Evolutionary conservation across 2,113 vertebrate species (phyloP).

Genomic region (Patagioenas fasciata): DNA sequence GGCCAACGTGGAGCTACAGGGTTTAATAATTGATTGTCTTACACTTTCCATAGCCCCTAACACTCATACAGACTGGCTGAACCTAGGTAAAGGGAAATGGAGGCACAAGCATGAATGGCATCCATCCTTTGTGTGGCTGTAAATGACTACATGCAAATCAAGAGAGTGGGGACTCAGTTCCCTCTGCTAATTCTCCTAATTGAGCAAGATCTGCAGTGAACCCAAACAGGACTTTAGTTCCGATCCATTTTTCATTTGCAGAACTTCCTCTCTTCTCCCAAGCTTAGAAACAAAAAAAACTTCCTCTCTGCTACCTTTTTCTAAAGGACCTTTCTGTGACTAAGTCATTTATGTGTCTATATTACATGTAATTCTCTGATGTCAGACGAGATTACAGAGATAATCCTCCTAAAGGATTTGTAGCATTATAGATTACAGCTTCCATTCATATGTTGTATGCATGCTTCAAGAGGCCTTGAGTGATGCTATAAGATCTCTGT

Average conservation of each 20-base stretch:
- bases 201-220: background rate
- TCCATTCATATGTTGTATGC: background rate
- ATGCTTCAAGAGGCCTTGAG: constrained; percentile 34
- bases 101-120: background rate
- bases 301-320: background rate
- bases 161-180: background rate
- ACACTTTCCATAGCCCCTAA: background rate
- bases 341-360: constrained; percentile 53
- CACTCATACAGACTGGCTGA: background rate
- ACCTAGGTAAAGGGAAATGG: background rate
- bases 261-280: background rate
- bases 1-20: background rate
- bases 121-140: background rate
- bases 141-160: background rate
- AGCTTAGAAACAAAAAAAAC: background rate
- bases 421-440: constrained; percentile 26
- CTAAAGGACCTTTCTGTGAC: background rate
- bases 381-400: constrained; percentile 48
- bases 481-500: constrained; percentile 16
- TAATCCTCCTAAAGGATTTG: constrained; percentile 65
- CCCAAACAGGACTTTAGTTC: background rate
- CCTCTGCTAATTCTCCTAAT: background rate
- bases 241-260: background rate
- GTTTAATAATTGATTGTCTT: background rate
- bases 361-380: constrained; percentile 61